Evolutionary conservation across 2,888 invertebrate genomes (phyloP).

Genomic region (Poecilobothrus nobilitatus): DNA sequence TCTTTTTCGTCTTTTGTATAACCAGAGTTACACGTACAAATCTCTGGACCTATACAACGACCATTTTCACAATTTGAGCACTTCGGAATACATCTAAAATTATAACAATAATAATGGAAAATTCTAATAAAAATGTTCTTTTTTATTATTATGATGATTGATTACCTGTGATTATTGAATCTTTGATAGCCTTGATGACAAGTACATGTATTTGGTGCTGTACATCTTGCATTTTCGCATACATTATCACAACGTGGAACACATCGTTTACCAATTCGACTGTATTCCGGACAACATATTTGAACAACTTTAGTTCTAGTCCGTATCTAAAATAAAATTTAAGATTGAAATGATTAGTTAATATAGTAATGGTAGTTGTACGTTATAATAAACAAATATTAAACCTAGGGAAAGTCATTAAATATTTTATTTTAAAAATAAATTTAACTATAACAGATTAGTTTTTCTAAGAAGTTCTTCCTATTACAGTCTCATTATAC

Average conservation of each 20-base stretch:
- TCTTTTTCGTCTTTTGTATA: conserved; percentile 31
- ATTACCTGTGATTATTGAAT: background rate
- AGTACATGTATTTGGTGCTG: background rate
- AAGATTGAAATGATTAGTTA: too few species aligned
- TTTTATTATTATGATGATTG: too few species aligned
- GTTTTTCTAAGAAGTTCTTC: too few species aligned
- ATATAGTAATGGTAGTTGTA: too few species aligned
- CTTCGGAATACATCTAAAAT: conserved; percentile 33
- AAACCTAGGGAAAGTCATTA: too few species aligned
- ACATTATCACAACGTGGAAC: background rate
- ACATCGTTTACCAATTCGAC: background rate
- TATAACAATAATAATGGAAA: background rate
- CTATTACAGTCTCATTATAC: too few species aligned
- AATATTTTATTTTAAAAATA: too few species aligned
- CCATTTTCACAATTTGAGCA: conserved; percentile 46
- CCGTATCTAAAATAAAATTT: background rate
- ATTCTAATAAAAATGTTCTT: background rate
- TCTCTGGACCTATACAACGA: conserved; percentile 45
- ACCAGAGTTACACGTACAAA: conserved; percentile 37
- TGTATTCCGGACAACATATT: background rate
- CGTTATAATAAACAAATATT: too few species aligned
- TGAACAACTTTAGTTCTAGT: background rate
- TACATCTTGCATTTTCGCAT: background rate
- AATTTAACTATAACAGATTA: too few species aligned
- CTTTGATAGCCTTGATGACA: background rate